Base-by-base conservation (phyloP, 1,140 invertebrate genomes). In the Myzus persicae region DNA sequence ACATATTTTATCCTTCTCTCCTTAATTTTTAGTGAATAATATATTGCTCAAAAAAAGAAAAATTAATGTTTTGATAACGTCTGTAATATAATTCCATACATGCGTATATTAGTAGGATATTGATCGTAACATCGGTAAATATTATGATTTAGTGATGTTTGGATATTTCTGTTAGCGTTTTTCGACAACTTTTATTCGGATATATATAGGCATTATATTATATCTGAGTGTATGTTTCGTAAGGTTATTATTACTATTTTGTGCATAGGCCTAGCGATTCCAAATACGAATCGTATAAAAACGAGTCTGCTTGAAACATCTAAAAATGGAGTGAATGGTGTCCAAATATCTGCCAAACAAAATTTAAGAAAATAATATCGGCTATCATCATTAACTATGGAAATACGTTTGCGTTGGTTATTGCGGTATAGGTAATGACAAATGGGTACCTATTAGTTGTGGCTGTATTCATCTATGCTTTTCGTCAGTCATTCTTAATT, bases 281-380 rank as follows among this genome's bases (percentile, higher is more conserved):
- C 42, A 88, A 88, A 46, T 88, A 88, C n/a, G 31, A 48, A 46
- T 46, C 31, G 44, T n/a, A 88, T 87, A n/a, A 46, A 48, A 88
- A 44, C 8, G n/a, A 88, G 42, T 44, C 44, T 88, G 44, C 48
- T 88, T 46, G 26, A 44, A 46, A 88, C 31, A 88, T 88, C 85
- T 88, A 88, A 88, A 88, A 88, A 88, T n/a, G 85, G 85, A 88
- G 85, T 88, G 85, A 88, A 88, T 48, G 85, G 85, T 87, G 84
- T 31, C 40, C 31, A 42, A 26, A 40, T 44, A 44, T 38, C 81
- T 82, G 84, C 9, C 31, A 18, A 46, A n/a, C 44, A 88, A 48
- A 46, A 31, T 88, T 46, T 22, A 88, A 88, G n/a, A n/a, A n/a
- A n/a, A 76, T 76, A n/a, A 6, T 76, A 40, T 84, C 20, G 31